Percentiles rank a stretch among this genome's conserved stretches.
These are phyloP conservation scores for Hippocampus abdominalis DNA, from an alignment of 2,113 vertebrate genomes.

Conservation along the genomic window DNA sequence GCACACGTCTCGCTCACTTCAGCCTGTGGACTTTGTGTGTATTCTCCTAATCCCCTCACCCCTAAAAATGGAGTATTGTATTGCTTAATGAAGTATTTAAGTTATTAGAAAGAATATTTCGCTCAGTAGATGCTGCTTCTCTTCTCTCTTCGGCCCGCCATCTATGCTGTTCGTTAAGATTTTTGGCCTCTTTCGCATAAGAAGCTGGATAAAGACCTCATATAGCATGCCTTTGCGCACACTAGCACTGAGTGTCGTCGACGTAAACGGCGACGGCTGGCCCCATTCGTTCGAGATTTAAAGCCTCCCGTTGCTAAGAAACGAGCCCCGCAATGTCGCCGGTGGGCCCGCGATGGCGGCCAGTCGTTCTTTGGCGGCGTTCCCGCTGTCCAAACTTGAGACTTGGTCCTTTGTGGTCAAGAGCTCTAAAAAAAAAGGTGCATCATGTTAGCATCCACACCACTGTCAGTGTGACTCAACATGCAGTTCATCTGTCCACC, in stretches of 20 bases:
- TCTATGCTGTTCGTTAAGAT: constrained; percentile 60
- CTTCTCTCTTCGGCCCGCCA: constrained; percentile 22
- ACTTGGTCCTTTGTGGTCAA: constrained; percentile 29
- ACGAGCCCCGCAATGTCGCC: constrained; percentile 26
- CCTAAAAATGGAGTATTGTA: constrained; percentile 52
- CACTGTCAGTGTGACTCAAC: constrained; percentile 28
- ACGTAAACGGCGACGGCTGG: constrained; percentile 8
- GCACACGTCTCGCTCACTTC: constrained; percentile 41
- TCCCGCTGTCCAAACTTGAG: constrained; percentile 40
- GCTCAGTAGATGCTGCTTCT: constrained; percentile 58
- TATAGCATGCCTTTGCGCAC: constrained; percentile 50
- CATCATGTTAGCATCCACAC: constrained; percentile 40
- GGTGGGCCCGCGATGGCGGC: constrained; percentile 5
- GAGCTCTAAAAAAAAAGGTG: constrained; percentile 27
- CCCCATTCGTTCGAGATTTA: constrained; percentile 22
- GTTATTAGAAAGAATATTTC: constrained; percentile 70
- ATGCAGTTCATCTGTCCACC: constrained; percentile 29
- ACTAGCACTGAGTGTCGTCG: constrained; percentile 30
- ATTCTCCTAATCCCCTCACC: constrained; percentile 47
- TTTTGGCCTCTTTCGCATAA: constrained; percentile 42
- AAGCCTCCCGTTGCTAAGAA: constrained; percentile 31
- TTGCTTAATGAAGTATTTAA: constrained; percentile 76
- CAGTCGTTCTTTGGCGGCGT: constrained; percentile 14
- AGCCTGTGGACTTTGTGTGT: constrained; percentile 45
- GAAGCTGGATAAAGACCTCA: constrained; percentile 35